Percentiles rank a stretch among this genome's conserved stretches.
These are phyloP conservation scores for Notarius quadriscutis DNA, from an alignment of 2,113 vertebrate species.

Conservation along the genomic window DNA sequence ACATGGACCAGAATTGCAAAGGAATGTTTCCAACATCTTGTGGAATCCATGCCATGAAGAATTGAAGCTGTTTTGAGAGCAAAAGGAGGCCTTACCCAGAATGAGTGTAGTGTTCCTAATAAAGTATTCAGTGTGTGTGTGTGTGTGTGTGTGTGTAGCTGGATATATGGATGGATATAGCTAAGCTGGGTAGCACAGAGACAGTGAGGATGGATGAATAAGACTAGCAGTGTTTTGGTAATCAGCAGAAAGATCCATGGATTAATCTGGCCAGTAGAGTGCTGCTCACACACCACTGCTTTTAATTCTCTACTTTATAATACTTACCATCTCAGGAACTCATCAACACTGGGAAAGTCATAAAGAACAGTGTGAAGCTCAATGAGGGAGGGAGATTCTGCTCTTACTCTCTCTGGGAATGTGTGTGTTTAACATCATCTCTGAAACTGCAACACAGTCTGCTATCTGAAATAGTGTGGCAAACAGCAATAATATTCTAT, in stretches of 20 bases:
- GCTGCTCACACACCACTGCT: not conserved
- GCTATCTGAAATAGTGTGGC: slow-evolving; percentile 6
- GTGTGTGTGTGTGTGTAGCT: not conserved
- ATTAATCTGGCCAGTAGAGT: slow-evolving; percentile 8
- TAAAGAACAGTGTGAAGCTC: not conserved
- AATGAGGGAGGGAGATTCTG: not conserved
- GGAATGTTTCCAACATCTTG: not conserved
- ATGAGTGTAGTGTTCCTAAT: not conserved
- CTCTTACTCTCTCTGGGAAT: not conserved
- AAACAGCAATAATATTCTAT: slow-evolving; percentile 12
- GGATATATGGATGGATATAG: not conserved
- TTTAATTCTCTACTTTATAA: slow-evolving; percentile 25
- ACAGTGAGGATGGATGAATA: not conserved
- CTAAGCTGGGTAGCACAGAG: not conserved
- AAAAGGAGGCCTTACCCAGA: not conserved
- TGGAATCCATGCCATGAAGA: not conserved
- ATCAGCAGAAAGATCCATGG: not conserved
- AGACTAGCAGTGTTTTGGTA: not conserved
- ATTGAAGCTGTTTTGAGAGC: not conserved
- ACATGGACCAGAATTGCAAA: too few relatives aligned
- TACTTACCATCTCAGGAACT: not conserved
- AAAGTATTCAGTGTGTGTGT: not conserved
- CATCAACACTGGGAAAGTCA: not conserved
- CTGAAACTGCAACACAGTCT: slow-evolving; percentile 1
- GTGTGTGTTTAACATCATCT: slow-evolving; percentile 17